Conservation (phyloP, 2,797 vertebrate genomes). For the Gymnothorax javanicus region DNA sequence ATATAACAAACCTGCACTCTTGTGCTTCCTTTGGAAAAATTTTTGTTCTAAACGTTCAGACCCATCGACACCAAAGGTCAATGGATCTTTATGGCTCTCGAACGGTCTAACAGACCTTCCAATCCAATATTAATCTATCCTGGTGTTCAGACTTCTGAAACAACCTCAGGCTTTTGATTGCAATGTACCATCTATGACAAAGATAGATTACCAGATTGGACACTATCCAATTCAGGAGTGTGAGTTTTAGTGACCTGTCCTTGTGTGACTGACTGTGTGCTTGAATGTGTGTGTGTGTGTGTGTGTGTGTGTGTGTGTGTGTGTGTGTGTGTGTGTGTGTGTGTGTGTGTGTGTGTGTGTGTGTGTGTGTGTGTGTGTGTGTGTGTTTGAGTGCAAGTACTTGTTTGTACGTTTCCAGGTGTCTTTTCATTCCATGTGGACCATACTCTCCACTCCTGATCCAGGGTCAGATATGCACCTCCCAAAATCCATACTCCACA, state of each 20-base stretch:
- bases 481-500: background rate
- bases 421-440: background rate
- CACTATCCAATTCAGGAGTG: background rate
- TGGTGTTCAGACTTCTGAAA: background rate
- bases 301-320: background rate
- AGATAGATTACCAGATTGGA: background rate
- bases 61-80: background rate
- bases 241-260: background rate
- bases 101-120: background rate
- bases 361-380: background rate
- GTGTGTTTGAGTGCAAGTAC: background rate
- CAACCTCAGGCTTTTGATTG: background rate
- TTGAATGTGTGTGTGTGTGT: background rate
- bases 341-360: background rate
- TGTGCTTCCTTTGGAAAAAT: conserved; percentile 15
- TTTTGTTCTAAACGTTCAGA: background rate
- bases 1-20: conserved; percentile 2
- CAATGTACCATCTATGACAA: background rate
- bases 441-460: background rate
- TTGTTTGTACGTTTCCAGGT: background rate
- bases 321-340: background rate
- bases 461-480: conserved; percentile 13
- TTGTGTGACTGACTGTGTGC: background rate
- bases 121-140: background rate
- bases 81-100: background rate